These are phyloP conservation scores for Meganola albula DNA, from an alignment of 2,888 invertebrate genomes.

Conservation along the genomic window DNA sequence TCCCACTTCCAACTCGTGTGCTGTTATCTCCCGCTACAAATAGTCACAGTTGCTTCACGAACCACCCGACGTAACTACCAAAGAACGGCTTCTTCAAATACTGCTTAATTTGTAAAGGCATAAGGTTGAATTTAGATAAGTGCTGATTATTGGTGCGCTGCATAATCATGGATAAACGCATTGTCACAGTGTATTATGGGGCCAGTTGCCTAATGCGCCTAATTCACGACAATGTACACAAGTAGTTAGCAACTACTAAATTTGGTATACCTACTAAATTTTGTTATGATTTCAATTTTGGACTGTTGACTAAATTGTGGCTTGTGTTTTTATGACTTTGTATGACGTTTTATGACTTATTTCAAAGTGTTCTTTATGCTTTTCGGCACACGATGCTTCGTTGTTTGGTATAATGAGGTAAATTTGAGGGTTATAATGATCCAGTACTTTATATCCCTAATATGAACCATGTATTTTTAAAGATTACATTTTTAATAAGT, in stretches of 20 bases:
- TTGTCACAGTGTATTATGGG: constrained; percentile 69
- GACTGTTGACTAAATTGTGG: constrained; percentile 29
- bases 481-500: too few species aligned
- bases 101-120: constrained; percentile 16
- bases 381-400: constrained; percentile 16
- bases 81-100: constrained; percentile 17
- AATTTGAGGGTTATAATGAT: constrained; percentile 12
- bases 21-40: constrained; percentile 76
- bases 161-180: constrained; percentile 66
- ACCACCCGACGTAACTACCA: constrained; percentile 34
- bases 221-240: constrained; percentile 72
- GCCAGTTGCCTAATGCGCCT: constrained; percentile 65
- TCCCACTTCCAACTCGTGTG: constrained; percentile 66
- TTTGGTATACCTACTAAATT: too few species aligned
- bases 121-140: constrained; percentile 22
- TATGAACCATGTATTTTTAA: too few species aligned
- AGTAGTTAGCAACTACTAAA: constrained; percentile 47
- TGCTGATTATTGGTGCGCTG: constrained; percentile 31
- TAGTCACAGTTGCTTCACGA: constrained; percentile 43
- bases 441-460: too few species aligned
- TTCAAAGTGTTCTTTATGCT: constrained; percentile 24
- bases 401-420: constrained; percentile 18
- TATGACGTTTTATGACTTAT: constrained; percentile 18
- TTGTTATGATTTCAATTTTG: constrained; percentile 49
- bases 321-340: constrained; percentile 7